These are phyloP conservation scores for Crocidura indochinensis DNA, from an alignment of 2,797 vertebrate genomes.

Conservation along the genomic window DNA sequence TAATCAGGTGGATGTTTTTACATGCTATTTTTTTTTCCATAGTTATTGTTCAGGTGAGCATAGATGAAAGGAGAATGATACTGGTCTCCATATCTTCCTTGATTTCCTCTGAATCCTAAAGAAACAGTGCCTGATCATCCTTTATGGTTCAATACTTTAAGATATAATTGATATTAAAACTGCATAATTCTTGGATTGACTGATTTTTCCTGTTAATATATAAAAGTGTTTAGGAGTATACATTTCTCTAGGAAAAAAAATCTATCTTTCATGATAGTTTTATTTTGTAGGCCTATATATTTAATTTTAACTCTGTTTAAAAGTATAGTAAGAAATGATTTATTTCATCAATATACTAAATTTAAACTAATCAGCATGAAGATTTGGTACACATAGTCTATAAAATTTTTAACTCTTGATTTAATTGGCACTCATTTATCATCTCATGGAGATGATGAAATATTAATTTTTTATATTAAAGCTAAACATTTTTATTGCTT, in stretches of 20 bases:
- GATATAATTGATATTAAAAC: too few species aligned
- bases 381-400: neutral
- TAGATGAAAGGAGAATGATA: neutral
- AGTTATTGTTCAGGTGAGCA: neutral
- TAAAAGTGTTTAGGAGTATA: neutral
- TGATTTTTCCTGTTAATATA: neutral
- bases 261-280: neutral
- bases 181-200: too few species aligned
- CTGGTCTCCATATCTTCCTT: neutral
- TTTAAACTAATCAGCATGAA: neutral
- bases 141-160: neutral
- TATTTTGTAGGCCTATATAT: neutral
- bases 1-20: neutral
- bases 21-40: neutral
- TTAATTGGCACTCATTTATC: neutral
- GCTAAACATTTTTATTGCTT: neutral
- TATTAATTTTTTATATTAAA: conserved; percentile 43
- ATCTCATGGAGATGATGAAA: neutral
- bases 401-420: neutral
- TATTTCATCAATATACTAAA: neutral
- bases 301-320: neutral
- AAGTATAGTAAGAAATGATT: neutral
- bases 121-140: neutral
- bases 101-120: neutral
- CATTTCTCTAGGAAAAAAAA: neutral